A percentile compares a stretch with the other conserved stretches of the same genome.
Evolutionary conservation across 2,888 invertebrate genomes (phyloP).

Genomic region (Scelioninae gen. 1): DNA sequence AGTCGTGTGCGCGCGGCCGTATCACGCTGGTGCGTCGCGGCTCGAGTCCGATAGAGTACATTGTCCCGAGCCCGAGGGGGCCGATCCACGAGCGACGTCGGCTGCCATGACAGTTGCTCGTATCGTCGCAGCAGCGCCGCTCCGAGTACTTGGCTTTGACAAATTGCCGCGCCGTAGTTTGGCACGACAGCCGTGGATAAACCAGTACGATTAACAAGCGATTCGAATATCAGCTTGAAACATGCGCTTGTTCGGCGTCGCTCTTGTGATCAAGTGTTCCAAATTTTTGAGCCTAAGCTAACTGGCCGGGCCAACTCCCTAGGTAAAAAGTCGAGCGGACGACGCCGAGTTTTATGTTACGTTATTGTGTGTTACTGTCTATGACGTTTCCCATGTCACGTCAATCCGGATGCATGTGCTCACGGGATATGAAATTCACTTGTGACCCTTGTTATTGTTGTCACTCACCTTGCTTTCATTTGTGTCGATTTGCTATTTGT

Average conservation of each 20-base stretch:
- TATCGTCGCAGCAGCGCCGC: slow-evolving; percentile 42
- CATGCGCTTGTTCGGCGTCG: slow-evolving; percentile 24
- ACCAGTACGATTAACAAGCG: slow-evolving; percentile 9
- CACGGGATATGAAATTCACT: too few relatives aligned
- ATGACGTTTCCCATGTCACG: slow-evolving; percentile 18
- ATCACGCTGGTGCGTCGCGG: slow-evolving; percentile 21
- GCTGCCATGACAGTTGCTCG: slow-evolving; percentile 67
- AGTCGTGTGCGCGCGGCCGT: slow-evolving; percentile 1
- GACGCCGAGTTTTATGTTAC: slow-evolving; percentile 3
- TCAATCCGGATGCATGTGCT: slow-evolving; percentile 17
- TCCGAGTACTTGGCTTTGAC: slow-evolving; percentile 17
- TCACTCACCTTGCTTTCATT: too few relatives aligned
- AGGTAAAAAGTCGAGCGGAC: slow-evolving; percentile 21
- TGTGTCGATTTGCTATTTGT: too few relatives aligned
- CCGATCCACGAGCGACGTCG: slow-evolving; percentile 32
- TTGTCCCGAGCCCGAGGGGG: slow-evolving; percentile 55
- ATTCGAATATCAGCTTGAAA: neutral
- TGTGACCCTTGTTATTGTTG: too few relatives aligned
- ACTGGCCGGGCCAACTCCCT: slow-evolving; percentile 24
- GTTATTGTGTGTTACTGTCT: slow-evolving; percentile 17
- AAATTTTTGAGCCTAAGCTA: slow-evolving; percentile 16
- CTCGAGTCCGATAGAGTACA: too few relatives aligned
- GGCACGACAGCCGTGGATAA: neutral
- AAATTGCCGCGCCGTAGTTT: slow-evolving; percentile 24
- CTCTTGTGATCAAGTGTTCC: slow-evolving; percentile 10